Conservation (phyloP, 1,140 invertebrate species). For the Drosophila pectinifera region DNA sequence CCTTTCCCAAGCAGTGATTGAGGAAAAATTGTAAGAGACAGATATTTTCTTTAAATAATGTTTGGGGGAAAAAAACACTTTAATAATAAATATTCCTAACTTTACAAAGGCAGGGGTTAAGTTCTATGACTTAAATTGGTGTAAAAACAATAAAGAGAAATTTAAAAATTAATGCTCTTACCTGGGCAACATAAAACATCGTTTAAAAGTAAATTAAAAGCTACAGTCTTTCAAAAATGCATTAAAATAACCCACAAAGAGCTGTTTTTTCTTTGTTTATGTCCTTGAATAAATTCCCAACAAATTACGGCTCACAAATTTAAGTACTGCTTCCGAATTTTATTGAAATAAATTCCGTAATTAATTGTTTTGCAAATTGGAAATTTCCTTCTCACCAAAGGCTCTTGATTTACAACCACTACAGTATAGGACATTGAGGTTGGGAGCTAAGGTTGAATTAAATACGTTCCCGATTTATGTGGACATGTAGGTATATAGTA, state of each 20-base stretch:
- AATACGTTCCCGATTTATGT: conserved; percentile 28
- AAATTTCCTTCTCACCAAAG: conserved; percentile 7
- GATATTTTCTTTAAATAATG: not conserved
- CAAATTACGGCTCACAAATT: not conserved
- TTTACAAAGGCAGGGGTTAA: no score
- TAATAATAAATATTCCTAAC: no score
- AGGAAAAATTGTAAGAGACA: not conserved
- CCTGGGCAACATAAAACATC: no score
- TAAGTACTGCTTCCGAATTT: not conserved
- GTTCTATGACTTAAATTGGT: no score
- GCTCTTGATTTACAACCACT: conserved; percentile 20
- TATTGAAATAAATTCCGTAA: conserved; percentile 12
- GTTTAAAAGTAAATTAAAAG: not conserved
- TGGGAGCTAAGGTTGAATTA: conserved; percentile 14
- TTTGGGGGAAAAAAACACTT: no score
- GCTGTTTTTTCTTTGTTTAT: not conserved
- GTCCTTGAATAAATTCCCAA: not conserved
- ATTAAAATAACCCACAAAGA: not conserved
- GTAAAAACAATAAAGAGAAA: not conserved
- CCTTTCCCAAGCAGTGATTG: not conserved
- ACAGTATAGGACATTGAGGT: not conserved
- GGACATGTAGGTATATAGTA: conserved; percentile 12
- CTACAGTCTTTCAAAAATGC: no score
- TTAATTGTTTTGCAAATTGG: conserved; percentile 9
- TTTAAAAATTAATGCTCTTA: not conserved